phyloP scores from a whole-genome alignment of 1,140 invertebrate species.

The Dysdera silvatica region DNA sequence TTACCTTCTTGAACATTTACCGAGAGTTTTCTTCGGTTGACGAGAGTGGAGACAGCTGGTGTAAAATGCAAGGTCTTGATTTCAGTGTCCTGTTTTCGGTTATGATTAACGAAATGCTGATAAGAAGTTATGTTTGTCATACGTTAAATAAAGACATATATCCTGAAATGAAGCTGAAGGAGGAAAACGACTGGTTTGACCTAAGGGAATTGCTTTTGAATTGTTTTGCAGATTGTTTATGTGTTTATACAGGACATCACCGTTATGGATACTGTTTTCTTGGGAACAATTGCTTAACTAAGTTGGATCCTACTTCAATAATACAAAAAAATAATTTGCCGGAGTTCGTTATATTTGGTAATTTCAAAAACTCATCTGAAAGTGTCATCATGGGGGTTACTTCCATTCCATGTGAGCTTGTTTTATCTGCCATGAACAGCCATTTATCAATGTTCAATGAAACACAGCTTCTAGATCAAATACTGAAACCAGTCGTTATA shows the following conservation, averaged over 20 bases:
- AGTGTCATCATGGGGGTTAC: background rate
- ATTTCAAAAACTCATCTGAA: background rate
- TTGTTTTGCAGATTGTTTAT: slow-evolving; percentile 15
- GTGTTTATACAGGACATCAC: slow-evolving; percentile 9
- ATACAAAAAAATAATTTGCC: background rate
- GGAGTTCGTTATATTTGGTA: slow-evolving; percentile 15
- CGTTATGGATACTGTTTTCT: slow-evolving; percentile 7
- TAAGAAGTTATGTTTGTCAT: too few relatives aligned
- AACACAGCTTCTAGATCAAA: slow-evolving; percentile 4
- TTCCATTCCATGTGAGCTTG: background rate
- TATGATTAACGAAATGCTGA: background rate
- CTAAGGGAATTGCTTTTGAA: slow-evolving; percentile 9
- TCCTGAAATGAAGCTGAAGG: too few relatives aligned
- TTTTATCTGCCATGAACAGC: background rate
- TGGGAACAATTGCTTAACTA: background rate
- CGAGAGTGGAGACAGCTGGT: background rate
- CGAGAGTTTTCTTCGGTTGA: background rate
- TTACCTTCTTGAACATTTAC: background rate
- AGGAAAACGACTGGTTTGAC: background rate
- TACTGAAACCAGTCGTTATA: background rate
- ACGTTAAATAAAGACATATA: too few relatives aligned
- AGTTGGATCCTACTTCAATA: background rate
- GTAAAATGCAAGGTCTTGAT: background rate
- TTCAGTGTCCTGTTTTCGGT: background rate
- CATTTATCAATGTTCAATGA: background rate